phyloP scores from a whole-genome alignment of 1,140 invertebrate genomes.

The Mactra quadrangularis region DNA sequence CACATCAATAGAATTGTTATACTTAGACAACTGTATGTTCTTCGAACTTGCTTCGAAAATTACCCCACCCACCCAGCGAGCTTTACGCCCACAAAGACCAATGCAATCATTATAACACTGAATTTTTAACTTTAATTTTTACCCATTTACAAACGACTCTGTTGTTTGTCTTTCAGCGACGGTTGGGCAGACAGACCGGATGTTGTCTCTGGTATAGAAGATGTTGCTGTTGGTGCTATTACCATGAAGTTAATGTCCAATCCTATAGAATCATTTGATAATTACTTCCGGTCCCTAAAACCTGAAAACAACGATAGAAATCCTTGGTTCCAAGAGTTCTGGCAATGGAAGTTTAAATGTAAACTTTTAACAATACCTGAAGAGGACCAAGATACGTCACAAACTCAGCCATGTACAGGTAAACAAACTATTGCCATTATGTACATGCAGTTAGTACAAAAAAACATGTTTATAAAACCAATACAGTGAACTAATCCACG shows the following conservation, averaged over 20 bases:
- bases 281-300: slow-evolving; percentile 88
- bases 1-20: too few species aligned
- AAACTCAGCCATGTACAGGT: slow-evolving; percentile 76
- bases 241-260: slow-evolving; percentile 91
- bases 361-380: slow-evolving; percentile 75
- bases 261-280: slow-evolving; percentile 88
- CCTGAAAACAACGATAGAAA: slow-evolving; percentile 88
- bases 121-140: too few species aligned
- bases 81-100: too few species aligned
- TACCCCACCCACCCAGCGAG: too few species aligned
- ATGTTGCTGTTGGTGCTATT: slow-evolving; percentile 89
- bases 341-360: slow-evolving; percentile 90
- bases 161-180: slow-evolving; percentile 86
- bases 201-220: slow-evolving; percentile 88
- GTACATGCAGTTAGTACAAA: too few species aligned
- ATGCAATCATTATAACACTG: too few species aligned
- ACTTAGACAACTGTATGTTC: too few species aligned
- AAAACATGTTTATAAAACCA: too few species aligned
- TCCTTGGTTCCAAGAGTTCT: slow-evolving; percentile 92
- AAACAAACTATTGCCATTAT: slow-evolving; percentile 17
- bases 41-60: too few species aligned
- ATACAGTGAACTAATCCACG: too few species aligned
- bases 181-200: slow-evolving; percentile 91
- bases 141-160: too few species aligned
- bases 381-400: slow-evolving; percentile 43